Base-by-base conservation (phyloP, 1,140 invertebrate species). In the Drosophila serrata region DNA sequence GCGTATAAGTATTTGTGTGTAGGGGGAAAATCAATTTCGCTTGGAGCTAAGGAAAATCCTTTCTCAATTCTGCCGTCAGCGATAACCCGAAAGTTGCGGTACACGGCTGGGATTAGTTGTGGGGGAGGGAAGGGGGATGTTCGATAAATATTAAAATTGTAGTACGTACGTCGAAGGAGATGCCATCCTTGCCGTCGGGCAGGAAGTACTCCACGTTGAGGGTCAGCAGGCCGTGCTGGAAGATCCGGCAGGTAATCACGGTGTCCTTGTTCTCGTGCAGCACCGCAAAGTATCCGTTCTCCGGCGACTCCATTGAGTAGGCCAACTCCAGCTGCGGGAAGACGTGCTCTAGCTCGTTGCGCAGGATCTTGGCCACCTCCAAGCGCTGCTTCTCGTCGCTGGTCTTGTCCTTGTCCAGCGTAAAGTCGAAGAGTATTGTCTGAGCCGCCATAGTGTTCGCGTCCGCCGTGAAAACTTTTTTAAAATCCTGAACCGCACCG, bases 171-270 rank as follows among this genome's bases (percentile, higher is more conserved):
- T 97, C 96, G 92, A 95, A 95, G 74, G 93, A 94, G 67, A 97
- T 93, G 53, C 96, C 84, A 33, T 96, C 95, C 80, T 96, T 95
- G 62, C 94, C 94, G 45, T 96, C 96, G 39, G 94, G 94, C 88
- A 96, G 95, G 86, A 95, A 97, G 94, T 96, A 97, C 92, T 97
- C 96, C 90, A 97, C 95, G 91, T 97, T 97, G 76, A 97, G 92
- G 27, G 96, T 97, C 45, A 97, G 93, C 40, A 97, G 92, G 39
- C 96, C 96, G 82, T 96, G 95, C 19, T 85, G 81, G 55, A 90
- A 90, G 65, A 96, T 94, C 92, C 96, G 94, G 15, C 96, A 94
- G 15, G 95, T 96, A n/a, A 96, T 94, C 4, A 96, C 93, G 56
- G 94, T 94, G 39, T 95, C 95, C 81, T 94, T 94, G 56, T 96